Base-by-base conservation (phyloP, 2,113 vertebrate species). In the Synodontis membranacea region DNA sequence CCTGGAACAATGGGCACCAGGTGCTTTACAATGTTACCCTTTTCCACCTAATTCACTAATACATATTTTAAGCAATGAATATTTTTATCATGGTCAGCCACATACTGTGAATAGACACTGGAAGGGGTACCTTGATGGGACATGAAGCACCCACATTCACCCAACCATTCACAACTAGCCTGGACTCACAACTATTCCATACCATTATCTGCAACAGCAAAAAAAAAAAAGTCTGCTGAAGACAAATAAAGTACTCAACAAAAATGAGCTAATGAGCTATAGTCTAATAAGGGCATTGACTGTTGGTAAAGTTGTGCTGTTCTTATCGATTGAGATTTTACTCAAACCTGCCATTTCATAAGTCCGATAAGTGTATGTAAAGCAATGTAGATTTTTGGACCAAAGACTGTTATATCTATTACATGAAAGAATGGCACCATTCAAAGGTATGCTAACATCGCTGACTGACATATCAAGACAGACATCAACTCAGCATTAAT, bases 1-100 rank as follows among this genome's bases (percentile, higher is more conserved):
- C 98, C 79, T 99, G 98, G 98, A 99, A 99, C 95, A 99, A 99
- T 64, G 98, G 98, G 76, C 97, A 99, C 90, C 98, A 99, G 89
- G 95, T 98, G 74, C 97, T 99, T 10, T 99, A 99, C 93, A 99
- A 99, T 0, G 97, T 99, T 91, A 99, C 98, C 37, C 95, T 99
- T 90, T 99, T 99, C 95, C 98, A 99, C 4, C 96, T 99, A 80
- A 97, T 99, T 92, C 94, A 97, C 87, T 98, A 25, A 54, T 54
- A 37, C 17, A 37, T 34, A 21, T 79, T n/a, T 52, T 48, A 97
- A 99, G 0, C 97, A 98, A 92, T 50, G 94, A 99, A 94, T 99
- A 98, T 96, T 4, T 48, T 78, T 34, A 31, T 78, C 15, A 15
- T 50, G 46, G 15, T 50, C 50, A n/a, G 74, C 82, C 83, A 75